Base-by-base conservation (phyloP, 2,888 invertebrate genomes). In the Drosophila neutralis region DNA sequence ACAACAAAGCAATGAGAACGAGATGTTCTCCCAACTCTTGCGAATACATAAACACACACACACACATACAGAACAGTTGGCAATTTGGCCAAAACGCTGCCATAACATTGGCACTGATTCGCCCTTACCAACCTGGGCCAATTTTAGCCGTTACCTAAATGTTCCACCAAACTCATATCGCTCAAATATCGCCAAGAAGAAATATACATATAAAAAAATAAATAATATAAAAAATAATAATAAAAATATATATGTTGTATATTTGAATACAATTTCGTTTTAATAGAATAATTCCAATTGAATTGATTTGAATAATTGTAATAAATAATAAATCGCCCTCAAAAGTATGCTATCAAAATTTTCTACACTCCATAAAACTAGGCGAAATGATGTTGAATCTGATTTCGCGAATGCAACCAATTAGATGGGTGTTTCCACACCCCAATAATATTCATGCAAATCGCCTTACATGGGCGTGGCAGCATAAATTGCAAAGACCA, bases 381-480 rank as follows among this genome's bases (percentile, higher is more conserved):
- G 29, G 36, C 24, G 56, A 52, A 68, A 51, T 61, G 0, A 0
- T 2, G 59, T 18, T 35, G 78, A 42, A 65, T 61, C 6, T n/a
- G 60, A 13, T 61, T 62, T 51, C 4, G 21, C 21, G 82, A 78
- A 81, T 53, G 42, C 54, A 13, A 1, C 35, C 63, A 81, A 81
- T 78, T 77, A 71, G 57, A 54, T 77, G 71, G 65, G 63, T 65
- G 72, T 63, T 71, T 67, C 29, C 56, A 49, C 59, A 40, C 68
- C 57, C 67, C 65, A 78, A 73, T 81, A 73, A 77, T 78, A 81
- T 78, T 60, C 82, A 78, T 78, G 78, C 68, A 81, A 81, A 78
- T 81, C 65, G 64, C 53, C 48, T 51, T 59, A 29, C 35, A 18
- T 65, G 80, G 78, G 81, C 35, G 81, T 71, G 78, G 58, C 71